Percentiles rank a stretch among this genome's conserved stretches.
Evolutionary conservation across 2,113 vertebrate species (phyloP).

Genomic region (Gopherus flavomarginatus): DNA sequence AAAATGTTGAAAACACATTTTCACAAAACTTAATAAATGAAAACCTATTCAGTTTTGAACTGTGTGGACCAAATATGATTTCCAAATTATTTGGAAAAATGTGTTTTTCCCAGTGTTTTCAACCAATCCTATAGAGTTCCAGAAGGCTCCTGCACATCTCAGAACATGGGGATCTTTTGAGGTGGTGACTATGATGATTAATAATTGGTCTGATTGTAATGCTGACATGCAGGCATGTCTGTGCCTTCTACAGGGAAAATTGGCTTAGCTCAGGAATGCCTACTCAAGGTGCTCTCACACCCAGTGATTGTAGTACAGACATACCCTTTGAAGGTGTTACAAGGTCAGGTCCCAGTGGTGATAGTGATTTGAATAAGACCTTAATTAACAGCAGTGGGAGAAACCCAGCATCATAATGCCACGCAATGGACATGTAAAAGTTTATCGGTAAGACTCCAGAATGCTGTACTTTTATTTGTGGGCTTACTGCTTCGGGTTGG

Average conservation of each 20-base stretch:
- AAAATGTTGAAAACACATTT: slow-evolving; percentile 35
- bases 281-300: background rate
- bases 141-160: slow-evolving; percentile 22
- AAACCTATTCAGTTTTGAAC: slow-evolving; percentile 35
- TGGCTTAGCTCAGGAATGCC: background rate
- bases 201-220: background rate
- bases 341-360: background rate
- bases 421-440: background rate
- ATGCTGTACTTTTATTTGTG: slow-evolving; percentile 7
- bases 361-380: background rate
- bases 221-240: background rate
- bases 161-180: slow-evolving; percentile 7
- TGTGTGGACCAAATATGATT: slow-evolving; percentile 17
- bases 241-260: background rate
- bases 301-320: background rate
- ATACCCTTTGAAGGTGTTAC: background rate
- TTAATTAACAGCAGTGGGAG: slow-evolving; percentile 2
- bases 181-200: background rate
- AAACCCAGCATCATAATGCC: slow-evolving; percentile 34
- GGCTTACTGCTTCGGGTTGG: slow-evolving; percentile 15
- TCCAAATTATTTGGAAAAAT: slow-evolving; percentile 14
- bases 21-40: slow-evolving; percentile 51
- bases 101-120: background rate
- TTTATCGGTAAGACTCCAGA: slow-evolving; percentile 18
- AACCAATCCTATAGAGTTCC: background rate